Evolutionary conservation across 1,140 invertebrate genomes (phyloP), one percentile per base, ranked within the genome.

Genomic region (Idris sp.): DNA sequence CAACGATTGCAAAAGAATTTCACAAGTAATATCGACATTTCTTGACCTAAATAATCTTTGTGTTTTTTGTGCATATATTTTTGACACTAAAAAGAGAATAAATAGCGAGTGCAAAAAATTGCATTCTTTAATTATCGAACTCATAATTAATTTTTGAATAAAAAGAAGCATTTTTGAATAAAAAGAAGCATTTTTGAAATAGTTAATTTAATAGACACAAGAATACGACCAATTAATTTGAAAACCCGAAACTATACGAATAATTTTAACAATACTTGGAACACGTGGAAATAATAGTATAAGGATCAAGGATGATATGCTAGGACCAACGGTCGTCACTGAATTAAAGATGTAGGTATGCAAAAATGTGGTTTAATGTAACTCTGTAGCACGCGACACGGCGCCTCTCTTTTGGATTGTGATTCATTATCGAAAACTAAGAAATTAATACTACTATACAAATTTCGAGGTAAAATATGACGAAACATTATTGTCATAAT

Each of bases 221-320:
- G n/a, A n/a, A n/a, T 28, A 4, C 8, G 22, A 38, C 11, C 11
- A 6, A 43, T 38, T 14, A 22, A 33, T 9, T 53, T n/a, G 35
- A 30, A 26, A 10, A 11, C 1, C 8, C n/a, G 14, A 14, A 54
- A 46, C 10, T 33, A 56, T 49, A 48, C 11, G 15, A 67, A 35
- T 31, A 54, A 41, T 40, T 26, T 1, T 8, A 43, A 13, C 33
- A 41, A 35, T 59, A 18, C 59, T 68, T 59, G 48, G 35, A n/a
- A 43, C 14, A 54, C 49, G 9, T 14, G 10, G 4, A 11, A 11
- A 30, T 46, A 46, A 40, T 46, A 56, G 64, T 18, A 49, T 58
- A 58, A 68, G 64, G 51, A 68, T 68, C 64, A 68, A 68, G 64
- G 64, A 68, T 68, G 49, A 58, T 49, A 41, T 2, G 26, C 18